phyloP scores from a whole-genome alignment of 2,797 vertebrate genomes.

The Cirrhinus molitorella region DNA sequence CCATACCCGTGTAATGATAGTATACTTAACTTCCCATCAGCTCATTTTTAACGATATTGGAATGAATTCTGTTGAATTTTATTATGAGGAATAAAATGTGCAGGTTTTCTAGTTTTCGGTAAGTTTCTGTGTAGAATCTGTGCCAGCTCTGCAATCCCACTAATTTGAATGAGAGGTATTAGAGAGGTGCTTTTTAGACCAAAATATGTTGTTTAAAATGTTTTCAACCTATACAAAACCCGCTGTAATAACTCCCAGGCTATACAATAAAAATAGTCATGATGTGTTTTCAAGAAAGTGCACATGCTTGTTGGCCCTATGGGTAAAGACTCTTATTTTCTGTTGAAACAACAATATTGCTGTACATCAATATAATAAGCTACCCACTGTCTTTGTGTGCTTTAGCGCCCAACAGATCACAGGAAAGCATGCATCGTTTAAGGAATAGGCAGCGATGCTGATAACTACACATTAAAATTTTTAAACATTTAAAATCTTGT shows the following conservation, averaged over 20 bases:
- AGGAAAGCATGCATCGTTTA: constrained; percentile 54
- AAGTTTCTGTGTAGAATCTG: not conserved
- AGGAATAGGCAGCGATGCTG: constrained; percentile 33
- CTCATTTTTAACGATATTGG: constrained; percentile 3
- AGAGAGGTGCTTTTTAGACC: not conserved
- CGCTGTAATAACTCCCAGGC: not conserved
- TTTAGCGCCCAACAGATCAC: constrained; percentile 42
- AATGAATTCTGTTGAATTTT: not conserved
- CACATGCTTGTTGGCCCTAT: constrained; percentile 43
- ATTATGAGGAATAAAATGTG: constrained; percentile 1
- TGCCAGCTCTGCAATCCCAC: constrained; percentile 7
- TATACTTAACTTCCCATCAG: not conserved
- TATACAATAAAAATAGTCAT: constrained; percentile 9
- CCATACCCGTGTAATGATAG: not conserved
- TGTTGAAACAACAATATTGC: constrained; percentile 19
- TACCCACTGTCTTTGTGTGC: constrained; percentile 38
- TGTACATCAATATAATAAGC: constrained; percentile 25
- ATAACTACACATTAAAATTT: constrained; percentile 34
- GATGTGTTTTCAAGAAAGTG: constrained; percentile 29
- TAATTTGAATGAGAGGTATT: not conserved
- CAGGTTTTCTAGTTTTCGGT: not conserved
- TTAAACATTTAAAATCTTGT: constrained; percentile 22
- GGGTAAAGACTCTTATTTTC: constrained; percentile 10
- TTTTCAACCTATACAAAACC: constrained; percentile 21
- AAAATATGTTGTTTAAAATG: not conserved